Evolutionary conservation across 2,888 invertebrate species (phyloP).

Genomic region (Polyommatus iphigenia): DNA sequence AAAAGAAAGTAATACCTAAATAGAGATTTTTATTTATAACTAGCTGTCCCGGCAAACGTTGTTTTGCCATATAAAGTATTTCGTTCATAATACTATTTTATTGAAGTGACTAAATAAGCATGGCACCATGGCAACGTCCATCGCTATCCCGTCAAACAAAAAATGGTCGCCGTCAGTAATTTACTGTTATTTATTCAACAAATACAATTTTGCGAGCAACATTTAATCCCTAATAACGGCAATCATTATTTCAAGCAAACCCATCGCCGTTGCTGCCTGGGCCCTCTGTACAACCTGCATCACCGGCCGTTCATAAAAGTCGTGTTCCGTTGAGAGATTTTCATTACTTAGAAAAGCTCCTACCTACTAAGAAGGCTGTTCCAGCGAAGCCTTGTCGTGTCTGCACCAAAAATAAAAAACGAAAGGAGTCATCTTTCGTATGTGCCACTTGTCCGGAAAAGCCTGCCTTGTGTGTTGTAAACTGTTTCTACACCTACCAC

Average conservation of each 20-base stretch:
- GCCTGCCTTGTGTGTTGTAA: constrained; percentile 39
- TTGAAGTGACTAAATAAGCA: too few species aligned
- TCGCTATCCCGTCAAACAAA: too few species aligned
- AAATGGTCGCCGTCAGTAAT: too few species aligned
- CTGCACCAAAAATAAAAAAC: too few species aligned
- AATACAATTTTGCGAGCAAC: too few species aligned
- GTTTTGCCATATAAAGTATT: too few species aligned
- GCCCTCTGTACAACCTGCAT: constrained; percentile 31
- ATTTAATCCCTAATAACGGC: too few species aligned
- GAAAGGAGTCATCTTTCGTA: too few species aligned
- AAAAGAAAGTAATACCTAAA: not conserved
- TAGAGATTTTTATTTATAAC: not conserved
- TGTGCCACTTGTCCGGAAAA: constrained; percentile 21
- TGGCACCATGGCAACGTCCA: too few species aligned
- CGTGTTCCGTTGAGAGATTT: constrained; percentile 35
- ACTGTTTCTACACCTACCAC: not conserved
- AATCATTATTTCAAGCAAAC: constrained; percentile 8
- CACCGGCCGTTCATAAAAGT: constrained; percentile 26
- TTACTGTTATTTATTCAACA: too few species aligned
- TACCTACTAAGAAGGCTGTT: constrained; percentile 32
- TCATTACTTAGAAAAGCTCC: constrained; percentile 36
- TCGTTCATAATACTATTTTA: too few species aligned
- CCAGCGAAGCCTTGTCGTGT: constrained; percentile 18
- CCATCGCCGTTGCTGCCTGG: constrained; percentile 26
- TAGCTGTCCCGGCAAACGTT: too few species aligned